Conservation (phyloP, 1,140 invertebrate species). For the Berghia stephanieae region DNA sequence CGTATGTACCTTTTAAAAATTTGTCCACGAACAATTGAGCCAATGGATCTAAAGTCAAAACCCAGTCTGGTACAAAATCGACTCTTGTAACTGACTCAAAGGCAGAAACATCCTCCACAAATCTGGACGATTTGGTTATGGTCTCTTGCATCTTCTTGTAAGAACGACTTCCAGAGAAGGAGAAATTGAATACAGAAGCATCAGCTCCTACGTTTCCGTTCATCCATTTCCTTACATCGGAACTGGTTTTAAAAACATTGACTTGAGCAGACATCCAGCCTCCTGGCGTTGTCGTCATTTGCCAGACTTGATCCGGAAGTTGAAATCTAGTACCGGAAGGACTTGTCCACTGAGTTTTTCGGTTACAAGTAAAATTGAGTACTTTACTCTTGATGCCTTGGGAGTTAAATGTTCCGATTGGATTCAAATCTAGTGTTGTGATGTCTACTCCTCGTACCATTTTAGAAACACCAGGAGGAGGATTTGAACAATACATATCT, state of each 20-base stretch:
- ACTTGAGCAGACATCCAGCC: not conserved
- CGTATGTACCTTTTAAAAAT: not conserved
- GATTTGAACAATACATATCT: too few species aligned
- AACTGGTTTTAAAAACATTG: slow-evolving; percentile 19
- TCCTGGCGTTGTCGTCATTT: not conserved
- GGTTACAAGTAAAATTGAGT: too few species aligned
- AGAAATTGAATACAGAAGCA: not conserved
- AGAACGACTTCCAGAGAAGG: slow-evolving; percentile 30
- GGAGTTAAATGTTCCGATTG: too few species aligned
- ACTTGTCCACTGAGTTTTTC: too few species aligned
- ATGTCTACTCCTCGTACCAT: too few species aligned
- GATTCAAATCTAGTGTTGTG: too few species aligned
- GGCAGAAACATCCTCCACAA: slow-evolving; percentile 21
- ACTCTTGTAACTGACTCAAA: not conserved
- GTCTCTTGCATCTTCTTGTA: slow-evolving; percentile 25
- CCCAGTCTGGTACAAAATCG: slow-evolving; percentile 10
- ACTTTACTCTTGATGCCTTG: too few species aligned
- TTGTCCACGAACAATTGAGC: not conserved
- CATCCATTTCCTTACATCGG: slow-evolving; percentile 11
- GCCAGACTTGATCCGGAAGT: too few species aligned
- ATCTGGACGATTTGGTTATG: slow-evolving; percentile 15
- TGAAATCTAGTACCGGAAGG: too few species aligned
- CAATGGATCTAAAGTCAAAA: not conserved
- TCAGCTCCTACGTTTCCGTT: not conserved
- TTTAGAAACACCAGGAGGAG: too few species aligned